Conservation (phyloP, 2,888 invertebrate genomes). For the Pelosia muscerda region DNA sequence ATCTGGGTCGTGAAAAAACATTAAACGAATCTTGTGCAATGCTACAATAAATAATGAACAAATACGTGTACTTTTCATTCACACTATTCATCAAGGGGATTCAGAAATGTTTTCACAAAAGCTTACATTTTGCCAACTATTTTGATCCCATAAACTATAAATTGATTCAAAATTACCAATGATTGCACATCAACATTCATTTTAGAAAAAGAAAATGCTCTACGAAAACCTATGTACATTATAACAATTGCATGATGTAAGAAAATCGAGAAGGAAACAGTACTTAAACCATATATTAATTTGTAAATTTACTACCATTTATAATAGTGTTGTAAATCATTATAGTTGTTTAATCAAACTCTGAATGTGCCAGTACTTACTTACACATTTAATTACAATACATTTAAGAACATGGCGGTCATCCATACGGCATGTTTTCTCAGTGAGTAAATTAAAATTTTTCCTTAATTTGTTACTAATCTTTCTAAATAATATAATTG, state of each 20-base stretch:
- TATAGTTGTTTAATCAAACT: not conserved
- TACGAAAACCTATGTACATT: too few relatives aligned
- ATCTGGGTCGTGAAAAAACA: too few relatives aligned
- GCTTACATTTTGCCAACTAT: too few relatives aligned
- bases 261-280: not conserved
- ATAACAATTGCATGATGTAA: not conserved
- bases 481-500: not conserved
- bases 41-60: too few relatives aligned
- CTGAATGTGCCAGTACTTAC: not conserved
- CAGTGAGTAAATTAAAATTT: slow-evolving; percentile 30
- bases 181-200: too few relatives aligned
- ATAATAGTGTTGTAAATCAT: not conserved
- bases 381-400: not conserved
- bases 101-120: too few relatives aligned
- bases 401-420: slow-evolving; percentile 24
- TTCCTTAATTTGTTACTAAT: not conserved
- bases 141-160: too few relatives aligned
- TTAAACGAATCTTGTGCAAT: too few relatives aligned
- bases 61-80: too few relatives aligned
- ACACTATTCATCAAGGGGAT: too few relatives aligned
- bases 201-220: too few relatives aligned
- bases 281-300: not conserved
- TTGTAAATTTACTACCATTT: not conserved
- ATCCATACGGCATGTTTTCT: slow-evolving; percentile 22
- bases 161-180: too few relatives aligned